Conservation (phyloP, 1,140 invertebrate species). For the Aphidius gifuensis region DNA sequence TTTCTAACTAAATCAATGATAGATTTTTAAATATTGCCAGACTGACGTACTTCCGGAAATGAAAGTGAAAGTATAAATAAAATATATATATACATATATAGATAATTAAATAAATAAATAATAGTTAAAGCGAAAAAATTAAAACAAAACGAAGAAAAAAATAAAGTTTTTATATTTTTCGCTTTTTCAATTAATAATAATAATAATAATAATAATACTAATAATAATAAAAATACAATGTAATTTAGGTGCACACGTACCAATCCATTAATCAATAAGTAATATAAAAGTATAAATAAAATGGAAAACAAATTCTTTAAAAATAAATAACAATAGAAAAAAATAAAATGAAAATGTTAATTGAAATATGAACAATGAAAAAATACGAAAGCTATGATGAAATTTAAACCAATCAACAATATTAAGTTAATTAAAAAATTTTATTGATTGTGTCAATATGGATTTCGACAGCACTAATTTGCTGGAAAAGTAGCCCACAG, state of each 20-base stretch:
- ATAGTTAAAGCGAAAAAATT: neutral
- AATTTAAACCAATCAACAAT: neutral
- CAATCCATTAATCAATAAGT: slow-evolving; percentile 13
- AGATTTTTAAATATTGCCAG: slow-evolving; percentile 22
- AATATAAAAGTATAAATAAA: neutral
- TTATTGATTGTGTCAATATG: slow-evolving; percentile 25
- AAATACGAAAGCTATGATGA: neutral
- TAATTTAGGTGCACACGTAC: slow-evolving; percentile 15
- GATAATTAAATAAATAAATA: neutral
- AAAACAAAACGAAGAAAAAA: neutral
- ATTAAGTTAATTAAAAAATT: slow-evolving; percentile 7
- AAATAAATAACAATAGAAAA: neutral
- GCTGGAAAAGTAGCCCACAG: slow-evolving; percentile 49
- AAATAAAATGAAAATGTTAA: neutral
- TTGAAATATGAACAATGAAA: neutral
- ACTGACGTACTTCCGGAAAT: slow-evolving; percentile 19
- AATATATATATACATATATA: neutral
- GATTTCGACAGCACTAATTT: slow-evolving; percentile 35
- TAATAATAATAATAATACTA: slow-evolving; percentile 6
- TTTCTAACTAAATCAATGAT: slow-evolving; percentile 7
- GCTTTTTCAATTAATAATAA: slow-evolving; percentile 14
- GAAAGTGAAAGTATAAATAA: slow-evolving; percentile 11
- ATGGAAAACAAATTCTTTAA: neutral
- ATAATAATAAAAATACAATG: slow-evolving; percentile 8
- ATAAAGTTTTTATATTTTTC: slow-evolving; percentile 8